Conservation (phyloP, 2,888 invertebrate genomes). For the Coenonympha arcania region DNA sequence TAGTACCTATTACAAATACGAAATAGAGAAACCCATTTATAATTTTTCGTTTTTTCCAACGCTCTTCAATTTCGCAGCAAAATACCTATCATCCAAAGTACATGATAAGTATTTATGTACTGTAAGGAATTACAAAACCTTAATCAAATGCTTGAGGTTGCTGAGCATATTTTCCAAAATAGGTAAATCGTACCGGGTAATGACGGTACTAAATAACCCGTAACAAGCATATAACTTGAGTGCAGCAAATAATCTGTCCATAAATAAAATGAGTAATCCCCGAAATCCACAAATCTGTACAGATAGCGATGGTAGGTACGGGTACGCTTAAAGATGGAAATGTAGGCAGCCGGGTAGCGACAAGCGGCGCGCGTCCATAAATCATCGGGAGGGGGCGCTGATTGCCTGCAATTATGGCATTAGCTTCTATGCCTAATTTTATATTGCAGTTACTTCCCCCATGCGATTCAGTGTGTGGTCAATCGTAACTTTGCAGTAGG, state of each 20-base stretch:
- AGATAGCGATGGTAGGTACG: conserved; percentile 33
- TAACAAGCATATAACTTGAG: conserved; percentile 3
- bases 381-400: conserved; percentile 65
- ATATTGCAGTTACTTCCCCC: conserved; percentile 41
- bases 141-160: too few relatives aligned
- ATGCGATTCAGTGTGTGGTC: conserved; percentile 36
- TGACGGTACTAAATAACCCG: neutral
- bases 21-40: too few relatives aligned
- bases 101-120: too few relatives aligned
- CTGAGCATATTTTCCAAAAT: too few relatives aligned
- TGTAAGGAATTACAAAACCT: too few relatives aligned
- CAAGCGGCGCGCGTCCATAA: conserved; percentile 40
- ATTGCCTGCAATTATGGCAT: conserved; percentile 71
- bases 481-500: conserved; percentile 28
- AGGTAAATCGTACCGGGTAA: too few relatives aligned
- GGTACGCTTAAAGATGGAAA: conserved; percentile 57
- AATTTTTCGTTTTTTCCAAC: too few relatives aligned
- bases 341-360: conserved; percentile 34
- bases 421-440: conserved; percentile 69
- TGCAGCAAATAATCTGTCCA: conserved; percentile 11
- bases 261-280: conserved; percentile 26
- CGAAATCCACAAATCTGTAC: conserved; percentile 27
- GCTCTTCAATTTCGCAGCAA: too few relatives aligned
- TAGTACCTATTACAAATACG: too few relatives aligned
- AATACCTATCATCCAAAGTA: too few relatives aligned